phyloP scores from a whole-genome alignment of 2,113 vertebrate species.

The Melanostigma gelatinosum region DNA sequence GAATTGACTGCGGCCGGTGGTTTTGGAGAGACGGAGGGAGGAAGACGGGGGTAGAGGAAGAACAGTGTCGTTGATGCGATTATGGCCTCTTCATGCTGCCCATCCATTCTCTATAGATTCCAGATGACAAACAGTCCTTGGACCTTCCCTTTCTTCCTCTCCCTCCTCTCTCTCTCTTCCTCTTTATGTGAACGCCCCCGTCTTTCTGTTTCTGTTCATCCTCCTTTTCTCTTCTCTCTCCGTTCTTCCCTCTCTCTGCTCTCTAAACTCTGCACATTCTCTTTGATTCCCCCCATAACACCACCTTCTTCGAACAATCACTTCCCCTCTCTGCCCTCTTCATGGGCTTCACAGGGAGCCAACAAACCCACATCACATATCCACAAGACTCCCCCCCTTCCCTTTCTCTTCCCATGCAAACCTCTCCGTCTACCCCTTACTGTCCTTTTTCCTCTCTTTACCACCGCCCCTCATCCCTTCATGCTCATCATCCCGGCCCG shows the following conservation, averaged over 20 bases:
- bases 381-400: not conserved
- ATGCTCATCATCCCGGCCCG: conserved; percentile 28
- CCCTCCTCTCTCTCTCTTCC: conserved; percentile 29
- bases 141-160: conserved; percentile 46
- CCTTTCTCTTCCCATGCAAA: conserved; percentile 14
- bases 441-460: conserved; percentile 33
- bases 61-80: conserved; percentile 72
- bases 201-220: conserved; percentile 52
- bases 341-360: conserved; percentile 51
- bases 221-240: conserved; percentile 25
- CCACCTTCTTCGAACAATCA: conserved; percentile 53
- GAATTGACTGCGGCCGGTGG: conserved; percentile 58
- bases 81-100: conserved; percentile 69
- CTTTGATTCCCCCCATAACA: conserved; percentile 52
- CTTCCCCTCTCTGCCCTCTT: conserved; percentile 33
- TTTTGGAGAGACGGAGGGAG: conserved; percentile 46
- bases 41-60: conserved; percentile 53
- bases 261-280: conserved; percentile 21
- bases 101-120: conserved; percentile 76
- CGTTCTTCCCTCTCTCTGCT: conserved; percentile 1
- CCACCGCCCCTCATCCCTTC: conserved; percentile 41
- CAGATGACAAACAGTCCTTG: conserved; percentile 74
- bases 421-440: not conserved
- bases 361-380: conserved; percentile 61
- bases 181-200: conserved; percentile 34